phyloP scores from a whole-genome alignment of 2,797 vertebrate genomes.

The Huso huso region DNA sequence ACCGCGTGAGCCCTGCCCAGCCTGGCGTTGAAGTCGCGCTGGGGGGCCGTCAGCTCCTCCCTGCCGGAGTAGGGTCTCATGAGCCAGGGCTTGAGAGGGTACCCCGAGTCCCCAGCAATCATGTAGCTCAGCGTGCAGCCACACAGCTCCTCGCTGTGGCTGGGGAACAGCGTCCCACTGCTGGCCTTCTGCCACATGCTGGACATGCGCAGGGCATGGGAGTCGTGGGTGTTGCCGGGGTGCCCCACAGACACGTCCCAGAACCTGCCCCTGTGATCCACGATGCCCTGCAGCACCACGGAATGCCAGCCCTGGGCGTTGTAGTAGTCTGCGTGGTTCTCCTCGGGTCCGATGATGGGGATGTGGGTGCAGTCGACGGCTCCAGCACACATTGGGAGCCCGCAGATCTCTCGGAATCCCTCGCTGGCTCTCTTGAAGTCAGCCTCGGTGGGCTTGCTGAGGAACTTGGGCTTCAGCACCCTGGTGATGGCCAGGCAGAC shows the following conservation, averaged over 20 bases:
- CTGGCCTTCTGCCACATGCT: too few species aligned
- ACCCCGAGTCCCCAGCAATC: too few species aligned
- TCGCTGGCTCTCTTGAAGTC: not conserved
- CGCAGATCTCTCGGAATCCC: not conserved
- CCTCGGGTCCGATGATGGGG: not conserved
- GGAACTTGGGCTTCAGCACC: conserved; percentile 15
- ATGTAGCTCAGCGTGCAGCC: too few species aligned
- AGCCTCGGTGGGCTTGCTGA: not conserved
- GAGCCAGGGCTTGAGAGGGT: too few species aligned
- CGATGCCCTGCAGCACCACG: not conserved
- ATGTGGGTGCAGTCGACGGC: not conserved
- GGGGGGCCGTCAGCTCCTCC: too few species aligned
- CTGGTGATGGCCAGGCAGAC: conserved; percentile 20
- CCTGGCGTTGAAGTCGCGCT: too few species aligned
- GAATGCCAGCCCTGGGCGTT: not conserved
- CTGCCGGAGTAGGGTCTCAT: too few species aligned
- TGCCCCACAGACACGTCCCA: not conserved
- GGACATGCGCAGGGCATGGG: not conserved
- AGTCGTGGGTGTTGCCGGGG: not conserved
- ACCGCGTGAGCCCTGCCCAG: too few species aligned
- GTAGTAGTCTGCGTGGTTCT: not conserved
- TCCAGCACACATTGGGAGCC: not conserved
- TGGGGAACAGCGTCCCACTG: too few species aligned
- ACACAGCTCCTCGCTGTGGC: too few species aligned
- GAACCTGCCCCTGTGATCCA: not conserved